Evolutionary conservation across 2,888 invertebrate species (phyloP).

Genomic region (Phyllotreta cruciferae): DNA sequence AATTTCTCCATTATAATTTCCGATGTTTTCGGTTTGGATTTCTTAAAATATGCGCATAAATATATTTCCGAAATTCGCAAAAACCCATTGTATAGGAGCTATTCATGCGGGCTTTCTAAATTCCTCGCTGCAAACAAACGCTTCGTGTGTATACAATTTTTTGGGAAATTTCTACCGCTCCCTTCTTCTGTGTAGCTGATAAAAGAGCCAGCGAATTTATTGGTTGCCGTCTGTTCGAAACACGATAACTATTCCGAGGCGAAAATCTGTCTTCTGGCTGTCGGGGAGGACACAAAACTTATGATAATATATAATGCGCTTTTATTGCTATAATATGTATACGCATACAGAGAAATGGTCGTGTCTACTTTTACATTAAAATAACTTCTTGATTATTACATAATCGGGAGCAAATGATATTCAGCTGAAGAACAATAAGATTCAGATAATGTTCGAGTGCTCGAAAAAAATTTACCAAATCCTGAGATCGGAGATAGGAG

Average conservation of each 20-base stretch:
- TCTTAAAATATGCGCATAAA: constrained; percentile 15
- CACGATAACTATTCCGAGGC: constrained; percentile 18
- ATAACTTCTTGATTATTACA: too few relatives aligned
- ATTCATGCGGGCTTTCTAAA: constrained; percentile 4
- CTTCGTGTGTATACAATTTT: not conserved
- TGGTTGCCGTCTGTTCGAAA: constrained; percentile 19
- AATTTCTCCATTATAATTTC: not conserved
- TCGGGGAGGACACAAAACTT: not conserved
- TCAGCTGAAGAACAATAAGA: too few relatives aligned
- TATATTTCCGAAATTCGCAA: not conserved
- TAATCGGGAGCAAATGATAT: too few relatives aligned
- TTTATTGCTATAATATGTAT: constrained; percentile 1
- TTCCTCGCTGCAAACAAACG: constrained; percentile 4
- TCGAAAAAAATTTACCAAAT: too few relatives aligned
- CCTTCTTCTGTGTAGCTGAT: not conserved
- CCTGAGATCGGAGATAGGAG: too few relatives aligned
- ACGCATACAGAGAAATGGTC: not conserved
- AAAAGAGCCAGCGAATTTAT: constrained; percentile 4
- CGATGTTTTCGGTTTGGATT: not conserved
- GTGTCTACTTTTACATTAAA: not conserved
- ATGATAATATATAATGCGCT: constrained; percentile 1
- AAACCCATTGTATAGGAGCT: not conserved
- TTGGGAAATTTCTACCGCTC: not conserved
- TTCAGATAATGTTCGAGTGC: too few relatives aligned
- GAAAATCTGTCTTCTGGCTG: constrained; percentile 24